These are phyloP conservation scores for Glaucopsyche alexis DNA, from an alignment of 2,888 invertebrate genomes.

Conservation along the genomic window DNA sequence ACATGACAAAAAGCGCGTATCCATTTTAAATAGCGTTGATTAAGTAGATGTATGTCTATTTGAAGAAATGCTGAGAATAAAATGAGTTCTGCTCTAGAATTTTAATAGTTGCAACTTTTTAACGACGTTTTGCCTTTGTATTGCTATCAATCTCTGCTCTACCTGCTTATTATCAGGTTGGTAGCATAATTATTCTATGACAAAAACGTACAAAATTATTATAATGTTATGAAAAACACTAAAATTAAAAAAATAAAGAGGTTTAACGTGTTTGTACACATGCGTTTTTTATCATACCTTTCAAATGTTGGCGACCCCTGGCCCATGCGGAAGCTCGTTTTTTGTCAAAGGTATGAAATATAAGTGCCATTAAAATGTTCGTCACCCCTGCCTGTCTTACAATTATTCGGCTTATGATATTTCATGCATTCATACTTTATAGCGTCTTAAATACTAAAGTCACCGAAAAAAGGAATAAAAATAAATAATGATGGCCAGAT, in stretches of 20 bases:
- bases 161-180: too few species aligned
- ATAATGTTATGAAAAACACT: neutral
- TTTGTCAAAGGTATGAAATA: conserved; percentile 48
- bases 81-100: neutral
- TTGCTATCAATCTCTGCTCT: neutral
- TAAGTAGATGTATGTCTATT: conserved; percentile 1
- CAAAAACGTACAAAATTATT: too few species aligned
- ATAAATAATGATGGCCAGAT: conserved; percentile 27
- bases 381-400: conserved; percentile 41
- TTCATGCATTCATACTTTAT: conserved; percentile 33
- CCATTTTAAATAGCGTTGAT: conserved; percentile 17
- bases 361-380: conserved; percentile 48
- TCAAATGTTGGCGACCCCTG: conserved; percentile 36
- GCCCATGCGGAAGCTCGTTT: conserved; percentile 41
- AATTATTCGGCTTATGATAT: conserved; percentile 34
- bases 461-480: conserved; percentile 10
- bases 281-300: neutral
- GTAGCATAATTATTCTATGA: too few species aligned
- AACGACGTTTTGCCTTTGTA: too few species aligned
- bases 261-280: neutral
- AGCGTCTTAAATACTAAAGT: conserved; percentile 24
- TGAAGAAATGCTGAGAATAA: conserved; percentile 11
- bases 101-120: neutral
- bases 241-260: neutral
- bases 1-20: conserved; percentile 8